Conservation (phyloP, 2,113 vertebrate genomes). For the Forbesichthys papilliferus region DNA sequence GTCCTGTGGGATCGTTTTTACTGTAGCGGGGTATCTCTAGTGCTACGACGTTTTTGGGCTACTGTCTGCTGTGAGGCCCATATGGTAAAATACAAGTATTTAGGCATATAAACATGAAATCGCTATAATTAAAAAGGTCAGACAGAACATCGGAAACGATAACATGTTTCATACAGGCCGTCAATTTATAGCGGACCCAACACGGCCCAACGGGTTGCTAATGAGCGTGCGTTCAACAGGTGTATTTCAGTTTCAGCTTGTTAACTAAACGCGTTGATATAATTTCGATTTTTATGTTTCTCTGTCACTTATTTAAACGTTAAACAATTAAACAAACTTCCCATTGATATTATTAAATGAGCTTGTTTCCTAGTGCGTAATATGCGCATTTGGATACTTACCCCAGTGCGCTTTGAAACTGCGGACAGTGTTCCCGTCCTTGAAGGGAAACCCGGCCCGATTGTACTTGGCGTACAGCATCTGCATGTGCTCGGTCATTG, state of each 20-base stretch:
- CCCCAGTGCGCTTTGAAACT: conserved; percentile 82
- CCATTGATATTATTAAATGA: too few relatives aligned
- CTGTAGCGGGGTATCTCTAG: neutral
- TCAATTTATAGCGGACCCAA: too few relatives aligned
- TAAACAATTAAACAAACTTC: too few relatives aligned
- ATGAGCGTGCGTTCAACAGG: conserved; percentile 56
- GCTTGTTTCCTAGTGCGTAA: conserved; percentile 26
- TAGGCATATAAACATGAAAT: too few relatives aligned
- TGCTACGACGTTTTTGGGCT: too few relatives aligned
- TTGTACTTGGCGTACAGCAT: conserved; percentile 87
- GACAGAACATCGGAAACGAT: too few relatives aligned
- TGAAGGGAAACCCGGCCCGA: conserved; percentile 70
- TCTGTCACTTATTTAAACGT: too few relatives aligned
- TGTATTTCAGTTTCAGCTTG: conserved; percentile 37
- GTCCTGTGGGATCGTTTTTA: neutral
- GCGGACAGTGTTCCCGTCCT: conserved; percentile 90
- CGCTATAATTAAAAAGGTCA: too few relatives aligned
- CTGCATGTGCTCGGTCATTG: conserved; percentile 90
- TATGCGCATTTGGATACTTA: conserved; percentile 55
- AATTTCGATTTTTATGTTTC: too few relatives aligned
- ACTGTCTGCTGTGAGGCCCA: too few relatives aligned
- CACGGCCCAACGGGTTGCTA: conserved; percentile 35
- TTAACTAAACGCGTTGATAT: neutral
- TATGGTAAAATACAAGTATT: too few relatives aligned
- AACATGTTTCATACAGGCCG: too few relatives aligned